Evolutionary conservation across 1,140 invertebrate species (phyloP).

Genomic region (Popillia japonica): DNA sequence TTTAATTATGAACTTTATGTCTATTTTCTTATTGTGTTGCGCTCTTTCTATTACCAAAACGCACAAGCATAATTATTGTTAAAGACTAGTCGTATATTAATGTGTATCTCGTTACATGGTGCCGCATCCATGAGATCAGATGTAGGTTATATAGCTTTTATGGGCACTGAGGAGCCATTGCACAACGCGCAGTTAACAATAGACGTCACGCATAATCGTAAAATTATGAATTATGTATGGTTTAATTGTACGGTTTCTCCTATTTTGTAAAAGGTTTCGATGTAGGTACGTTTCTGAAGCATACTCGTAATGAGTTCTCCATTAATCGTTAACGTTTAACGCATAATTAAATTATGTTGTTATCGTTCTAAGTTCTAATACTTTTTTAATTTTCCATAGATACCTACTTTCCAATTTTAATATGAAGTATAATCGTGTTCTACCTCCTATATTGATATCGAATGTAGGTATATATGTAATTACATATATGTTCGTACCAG

Average conservation of each 20-base stretch:
- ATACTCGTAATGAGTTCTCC: background rate
- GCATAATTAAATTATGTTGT: constrained; percentile 5
- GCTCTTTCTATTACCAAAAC: background rate
- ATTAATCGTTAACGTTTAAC: background rate
- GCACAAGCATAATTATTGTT: background rate
- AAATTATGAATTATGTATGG: constrained; percentile 4
- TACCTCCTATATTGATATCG: background rate
- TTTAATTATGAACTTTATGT: constrained; percentile 22
- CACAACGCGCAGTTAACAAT: constrained; percentile 9
- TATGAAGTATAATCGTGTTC: background rate
- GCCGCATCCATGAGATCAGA: background rate
- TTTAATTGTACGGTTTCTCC: constrained; percentile 4
- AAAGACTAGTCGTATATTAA: background rate
- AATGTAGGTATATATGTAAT: too few relatives aligned
- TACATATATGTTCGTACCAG: too few relatives aligned
- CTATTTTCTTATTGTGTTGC: background rate
- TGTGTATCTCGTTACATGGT: background rate
- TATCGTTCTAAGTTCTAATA: background rate
- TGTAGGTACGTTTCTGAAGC: background rate
- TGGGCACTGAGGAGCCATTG: background rate
- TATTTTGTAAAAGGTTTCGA: background rate
- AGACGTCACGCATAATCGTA: background rate
- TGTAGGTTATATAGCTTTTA: background rate
- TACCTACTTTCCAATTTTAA: background rate
- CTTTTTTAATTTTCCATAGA: background rate